These are phyloP conservation scores for Papilio polyxenes DNA, from an alignment of 1,140 invertebrate genomes.

Conservation along the genomic window DNA sequence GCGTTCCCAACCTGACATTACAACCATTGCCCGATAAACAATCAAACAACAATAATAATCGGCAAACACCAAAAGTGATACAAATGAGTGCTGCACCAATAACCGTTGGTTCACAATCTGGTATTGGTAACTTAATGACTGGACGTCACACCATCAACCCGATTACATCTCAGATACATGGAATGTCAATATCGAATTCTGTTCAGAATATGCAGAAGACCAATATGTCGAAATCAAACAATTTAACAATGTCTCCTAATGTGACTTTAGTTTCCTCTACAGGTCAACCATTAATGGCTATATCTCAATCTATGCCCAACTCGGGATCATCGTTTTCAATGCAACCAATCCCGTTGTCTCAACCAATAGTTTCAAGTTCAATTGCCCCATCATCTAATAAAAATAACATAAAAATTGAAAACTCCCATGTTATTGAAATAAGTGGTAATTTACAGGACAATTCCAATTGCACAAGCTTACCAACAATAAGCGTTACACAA, in stretches of 20 bases:
- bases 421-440: conserved; percentile 77
- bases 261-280: conserved; percentile 72
- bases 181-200: conserved; percentile 66
- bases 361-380: conserved; percentile 75
- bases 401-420: conserved; percentile 72
- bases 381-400: conserved; percentile 70
- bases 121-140: conserved; percentile 58
- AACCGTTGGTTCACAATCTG: conserved; percentile 59
- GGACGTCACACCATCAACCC: conserved; percentile 70
- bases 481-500: conserved; percentile 75
- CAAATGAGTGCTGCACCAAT: conserved; percentile 68
- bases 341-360: conserved; percentile 73
- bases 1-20: conserved; percentile 76
- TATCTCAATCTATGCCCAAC: conserved; percentile 75
- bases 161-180: conserved; percentile 75
- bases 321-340: conserved; percentile 67
- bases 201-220: conserved; percentile 64
- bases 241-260: conserved; percentile 70
- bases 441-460: conserved; percentile 74
- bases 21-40: conserved; percentile 78
- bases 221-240: conserved; percentile 65
- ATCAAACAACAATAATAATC: conserved; percentile 57
- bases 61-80: conserved; percentile 73
- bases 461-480: conserved; percentile 63
- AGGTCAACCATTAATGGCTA: conserved; percentile 75